Evolutionary conservation across 2,113 vertebrate genomes (phyloP), one percentile per base, ranked within the genome.

Genomic region (Gobius niger): DNA sequence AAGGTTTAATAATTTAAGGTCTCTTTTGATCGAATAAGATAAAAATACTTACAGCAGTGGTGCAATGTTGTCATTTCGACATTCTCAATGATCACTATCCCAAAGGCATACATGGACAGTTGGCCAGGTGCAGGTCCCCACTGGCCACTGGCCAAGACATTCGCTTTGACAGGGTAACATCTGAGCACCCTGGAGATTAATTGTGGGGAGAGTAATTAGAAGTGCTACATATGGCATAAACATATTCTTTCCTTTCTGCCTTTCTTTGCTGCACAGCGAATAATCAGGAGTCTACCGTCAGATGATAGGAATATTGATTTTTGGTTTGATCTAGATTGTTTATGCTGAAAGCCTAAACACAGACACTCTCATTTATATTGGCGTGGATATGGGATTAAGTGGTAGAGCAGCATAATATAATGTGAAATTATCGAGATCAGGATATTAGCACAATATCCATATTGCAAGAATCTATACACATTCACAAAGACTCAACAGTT

Each of bases 121-220:
- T 60, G 34, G 68, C 50, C 57, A 77, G 67, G 67, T 60, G 63
- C 49, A 56, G 14, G 44, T 65, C 57, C 60, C 64, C 59, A 54
- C 70, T 70, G 72, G 72, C 73, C 18, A 12, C 24, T 6, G 59
- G 65, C 72, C 86, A 82, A 65, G 56, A 75, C 65, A 66, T 66
- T 41, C 41, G 44, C 65, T 69, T 64, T 80, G 75, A 72, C 54
- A 52, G 44, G 47, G 10, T 60, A 64, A 67, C 44, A 72, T 78
- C 65, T 47, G 52, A 80, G 69, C 65, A 74, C 67, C 67, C 74
- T 49, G 65, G 54, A 70, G 75, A 82, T 82, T 64, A 79, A 82
- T 67, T 66, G 47, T 53, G 50, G 62, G 73, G 70, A 18, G 47
- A 66, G 18, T 60, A 76, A 72, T 68, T 68, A 79, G 57, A 68